A percentile compares a stretch with the other conserved stretches of the same genome.
Evolutionary conservation across 2,113 vertebrate genomes (phyloP).

Genomic region (Lophotis ruficrista): DNA sequence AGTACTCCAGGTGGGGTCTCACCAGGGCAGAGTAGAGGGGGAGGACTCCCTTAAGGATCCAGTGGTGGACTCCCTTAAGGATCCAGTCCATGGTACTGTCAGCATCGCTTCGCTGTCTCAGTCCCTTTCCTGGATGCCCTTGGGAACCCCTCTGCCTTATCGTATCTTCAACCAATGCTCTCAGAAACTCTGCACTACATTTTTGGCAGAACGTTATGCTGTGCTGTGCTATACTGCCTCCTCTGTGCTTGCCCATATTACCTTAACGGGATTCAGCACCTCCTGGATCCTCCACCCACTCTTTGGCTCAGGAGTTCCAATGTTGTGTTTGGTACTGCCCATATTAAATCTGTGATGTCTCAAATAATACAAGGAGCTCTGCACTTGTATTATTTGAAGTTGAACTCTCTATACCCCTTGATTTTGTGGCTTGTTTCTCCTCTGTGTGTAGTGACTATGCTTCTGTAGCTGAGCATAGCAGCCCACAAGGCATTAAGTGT

Average conservation of each 20-base stretch:
- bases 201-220: background rate
- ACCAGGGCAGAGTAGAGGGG: no score
- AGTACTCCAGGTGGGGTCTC: no score
- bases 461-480: background rate
- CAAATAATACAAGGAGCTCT: background rate
- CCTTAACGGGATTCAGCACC: background rate
- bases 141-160: constrained; percentile 22
- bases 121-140: background rate
- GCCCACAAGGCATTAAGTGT: background rate
- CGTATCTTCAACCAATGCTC: background rate
- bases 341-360: background rate
- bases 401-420: background rate
- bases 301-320: background rate
- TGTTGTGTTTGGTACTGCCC: background rate
- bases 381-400: background rate
- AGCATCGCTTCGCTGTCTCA: background rate
- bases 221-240: background rate
- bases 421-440: background rate
- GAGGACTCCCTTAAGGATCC: no score
- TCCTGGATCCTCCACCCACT: background rate
- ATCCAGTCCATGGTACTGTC: background rate
- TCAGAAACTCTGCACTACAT: background rate
- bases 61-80: background rate
- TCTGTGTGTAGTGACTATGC: background rate
- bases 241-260: background rate